Base-by-base conservation (phyloP, 64 coral and sea anemone species). In the Orbicella faveolata region DNA sequence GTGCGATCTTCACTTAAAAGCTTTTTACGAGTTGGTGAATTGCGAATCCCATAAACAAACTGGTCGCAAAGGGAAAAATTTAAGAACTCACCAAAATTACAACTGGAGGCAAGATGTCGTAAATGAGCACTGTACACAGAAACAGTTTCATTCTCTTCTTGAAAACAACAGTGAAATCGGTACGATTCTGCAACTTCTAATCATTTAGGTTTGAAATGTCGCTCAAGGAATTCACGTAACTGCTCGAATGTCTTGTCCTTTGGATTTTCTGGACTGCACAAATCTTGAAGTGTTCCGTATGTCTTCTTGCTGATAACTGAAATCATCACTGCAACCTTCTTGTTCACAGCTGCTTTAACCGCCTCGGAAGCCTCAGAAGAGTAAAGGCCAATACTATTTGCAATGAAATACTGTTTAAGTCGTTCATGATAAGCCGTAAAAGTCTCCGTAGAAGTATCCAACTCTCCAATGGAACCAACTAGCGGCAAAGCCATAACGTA, bases 81-180 rank as follows among this genome's bases (percentile, higher is more conserved):
- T 23, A 90, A 53, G 52, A 83, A 88, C 11, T 70, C 83, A 25
- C 89, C 77, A 85, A 95, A 95, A 78, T 92, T 77, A 89, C 79
- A 95, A 34, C 76, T 87, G 12, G 76, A 63, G 26, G 94, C 94
- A n/a, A 92, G 72, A 63, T 52, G 89, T 84, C 86, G 65, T 66
- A 95, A 59, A 25, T 86, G 79, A 39, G 90, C 83, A 37, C 83
- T 80, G 55, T 69, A 92, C 20, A 44, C 76, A 3, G 83, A 79
- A 21, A 90, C 75, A 13, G 23, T 87, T 87, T 92, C 79, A 14
- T 81, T 91, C 59, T 91, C 73, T 84, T 91, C 73, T 84, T 89
- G 89, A 83, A 73, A 63, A 89, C 94, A 95, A 23, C 73, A 78
- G 54, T 95, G 94, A 89, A 89, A 95, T 63, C 79, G 83, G n/a